Conservation (phyloP, 2,888 invertebrate species). For the Amphiduros pacificus region DNA sequence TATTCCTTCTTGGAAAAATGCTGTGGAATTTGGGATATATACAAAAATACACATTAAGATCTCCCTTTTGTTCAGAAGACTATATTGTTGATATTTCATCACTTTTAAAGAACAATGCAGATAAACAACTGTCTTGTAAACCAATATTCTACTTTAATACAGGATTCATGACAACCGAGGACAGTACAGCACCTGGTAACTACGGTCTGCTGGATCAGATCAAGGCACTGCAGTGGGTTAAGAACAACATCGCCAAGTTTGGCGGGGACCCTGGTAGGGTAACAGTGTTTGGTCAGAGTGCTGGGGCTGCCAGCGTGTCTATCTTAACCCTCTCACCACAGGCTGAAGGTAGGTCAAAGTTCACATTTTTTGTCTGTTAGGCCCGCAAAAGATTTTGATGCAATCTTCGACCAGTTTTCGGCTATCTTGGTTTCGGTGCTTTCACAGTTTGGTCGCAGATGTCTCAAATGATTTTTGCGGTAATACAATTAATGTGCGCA, state of each 20-base stretch:
- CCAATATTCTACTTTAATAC: neutral
- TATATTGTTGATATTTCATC: neutral
- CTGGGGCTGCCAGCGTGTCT: slow-evolving; percentile 18
- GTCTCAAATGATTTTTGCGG: too few relatives aligned
- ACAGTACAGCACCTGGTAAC: slow-evolving; percentile 21
- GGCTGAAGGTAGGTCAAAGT: slow-evolving; percentile 16
- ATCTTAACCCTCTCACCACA: slow-evolving; percentile 15
- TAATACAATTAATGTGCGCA: too few relatives aligned
- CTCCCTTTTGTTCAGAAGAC: too few relatives aligned
- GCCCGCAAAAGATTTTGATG: too few relatives aligned
- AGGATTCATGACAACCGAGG: slow-evolving; percentile 24
- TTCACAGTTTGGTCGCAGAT: too few relatives aligned
- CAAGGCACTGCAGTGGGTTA: slow-evolving; percentile 18
- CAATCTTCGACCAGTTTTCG: too few relatives aligned
- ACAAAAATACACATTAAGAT: too few relatives aligned
- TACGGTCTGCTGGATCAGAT: slow-evolving; percentile 22
- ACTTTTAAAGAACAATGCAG: neutral
- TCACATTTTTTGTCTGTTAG: neutral
- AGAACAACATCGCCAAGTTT: slow-evolving; percentile 22
- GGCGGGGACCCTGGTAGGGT: slow-evolving; percentile 23
- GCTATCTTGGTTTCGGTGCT: too few relatives aligned
- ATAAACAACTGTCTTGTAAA: neutral
- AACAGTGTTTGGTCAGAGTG: slow-evolving; percentile 26
- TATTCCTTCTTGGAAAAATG: too few relatives aligned
- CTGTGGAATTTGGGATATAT: too few relatives aligned